Percentiles rank a stretch among this genome's conserved stretches.
phyloP scores from a whole-genome alignment of 2,888 invertebrate species.

The Junonia oenone region DNA sequence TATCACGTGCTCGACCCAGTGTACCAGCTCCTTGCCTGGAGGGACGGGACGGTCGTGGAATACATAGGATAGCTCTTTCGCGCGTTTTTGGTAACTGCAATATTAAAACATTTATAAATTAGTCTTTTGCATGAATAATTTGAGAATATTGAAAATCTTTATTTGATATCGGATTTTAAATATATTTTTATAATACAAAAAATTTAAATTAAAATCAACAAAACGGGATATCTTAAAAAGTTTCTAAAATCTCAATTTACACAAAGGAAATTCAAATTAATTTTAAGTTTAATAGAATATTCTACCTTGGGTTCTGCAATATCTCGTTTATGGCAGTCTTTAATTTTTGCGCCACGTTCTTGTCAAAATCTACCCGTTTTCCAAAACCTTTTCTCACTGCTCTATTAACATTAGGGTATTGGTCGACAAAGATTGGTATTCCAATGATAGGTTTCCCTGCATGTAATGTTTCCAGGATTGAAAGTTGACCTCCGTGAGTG shows the following conservation, averaged over 20 bases:
- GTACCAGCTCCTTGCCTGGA: no score
- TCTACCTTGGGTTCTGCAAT: slow-evolving; percentile 33
- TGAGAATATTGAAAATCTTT: no score
- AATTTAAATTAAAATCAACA: no score
- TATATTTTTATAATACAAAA: no score
- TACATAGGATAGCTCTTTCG: slow-evolving; percentile 42
- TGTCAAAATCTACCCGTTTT: slow-evolving; percentile 36
- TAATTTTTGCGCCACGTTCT: slow-evolving; percentile 34
- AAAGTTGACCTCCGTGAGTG: slow-evolving; percentile 51
- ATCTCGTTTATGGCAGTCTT: slow-evolving; percentile 37
- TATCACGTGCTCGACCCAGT: slow-evolving; percentile 54
- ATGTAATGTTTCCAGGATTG: slow-evolving; percentile 44
- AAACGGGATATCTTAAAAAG: no score
- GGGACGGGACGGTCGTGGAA: no score
- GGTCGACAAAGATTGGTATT: slow-evolving; percentile 50
- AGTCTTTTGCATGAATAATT: no score
- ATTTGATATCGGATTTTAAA: not conserved
- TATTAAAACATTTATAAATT: not conserved
- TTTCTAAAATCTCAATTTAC: no score
- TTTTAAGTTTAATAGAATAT: no score
- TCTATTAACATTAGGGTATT: slow-evolving; percentile 43
- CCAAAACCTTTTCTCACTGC: slow-evolving; percentile 43
- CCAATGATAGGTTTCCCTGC: slow-evolving; percentile 47
- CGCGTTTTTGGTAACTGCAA: slow-evolving; percentile 43
- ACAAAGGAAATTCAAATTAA: no score